These are phyloP conservation scores for Gymnopithys bicolor DNA, from an alignment of 2,797 vertebrate species.

Conservation along the genomic window DNA sequence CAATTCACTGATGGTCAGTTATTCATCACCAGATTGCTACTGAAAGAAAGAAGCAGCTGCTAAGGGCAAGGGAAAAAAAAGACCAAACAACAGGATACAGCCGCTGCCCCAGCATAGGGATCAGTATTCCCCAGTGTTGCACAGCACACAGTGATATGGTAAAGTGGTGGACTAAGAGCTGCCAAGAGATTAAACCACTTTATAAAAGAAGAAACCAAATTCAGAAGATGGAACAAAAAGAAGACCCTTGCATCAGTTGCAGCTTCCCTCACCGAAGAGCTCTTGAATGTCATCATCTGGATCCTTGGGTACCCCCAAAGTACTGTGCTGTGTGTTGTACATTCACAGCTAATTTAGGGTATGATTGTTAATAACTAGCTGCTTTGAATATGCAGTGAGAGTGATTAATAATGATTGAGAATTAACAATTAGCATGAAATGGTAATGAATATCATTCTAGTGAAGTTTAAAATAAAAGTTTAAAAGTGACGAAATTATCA, in stretches of 20 bases:
- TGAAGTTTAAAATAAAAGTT: background rate
- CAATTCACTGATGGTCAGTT: background rate
- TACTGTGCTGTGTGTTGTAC: background rate
- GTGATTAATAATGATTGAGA: background rate
- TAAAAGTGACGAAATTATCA: background rate
- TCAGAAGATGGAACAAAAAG: background rate
- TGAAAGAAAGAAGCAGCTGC: background rate
- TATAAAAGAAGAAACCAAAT: background rate
- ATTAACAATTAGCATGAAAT: background rate
- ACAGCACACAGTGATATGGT: background rate
- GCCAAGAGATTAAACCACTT: background rate
- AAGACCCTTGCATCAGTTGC: background rate
- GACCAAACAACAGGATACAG: background rate
- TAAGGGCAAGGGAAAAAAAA: background rate
- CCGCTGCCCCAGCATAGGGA: background rate
- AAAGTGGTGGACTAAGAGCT: background rate
- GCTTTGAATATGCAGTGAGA: background rate
- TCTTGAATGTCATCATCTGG: background rate
- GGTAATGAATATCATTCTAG: background rate
- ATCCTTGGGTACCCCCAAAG: background rate
- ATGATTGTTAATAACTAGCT: background rate
- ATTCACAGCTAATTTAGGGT: background rate
- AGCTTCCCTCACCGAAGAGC: background rate
- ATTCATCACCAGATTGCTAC: background rate
- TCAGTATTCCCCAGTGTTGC: background rate